phyloP scores from a whole-genome alignment of 1,140 invertebrate species.

The Sminthurinus signatus region DNA sequence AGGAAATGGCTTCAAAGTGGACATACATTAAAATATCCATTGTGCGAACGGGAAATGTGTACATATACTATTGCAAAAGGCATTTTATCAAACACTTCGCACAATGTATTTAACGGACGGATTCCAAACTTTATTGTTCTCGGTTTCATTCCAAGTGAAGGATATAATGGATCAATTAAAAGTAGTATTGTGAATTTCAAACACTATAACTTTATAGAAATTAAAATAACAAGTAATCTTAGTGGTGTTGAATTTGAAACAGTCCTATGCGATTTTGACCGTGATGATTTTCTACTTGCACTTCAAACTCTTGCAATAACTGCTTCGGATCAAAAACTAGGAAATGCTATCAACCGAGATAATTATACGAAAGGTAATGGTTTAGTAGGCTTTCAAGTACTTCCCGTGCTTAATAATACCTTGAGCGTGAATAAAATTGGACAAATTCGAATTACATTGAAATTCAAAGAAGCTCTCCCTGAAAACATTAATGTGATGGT shows the following conservation, averaged over 20 bases:
- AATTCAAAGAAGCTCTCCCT: background rate
- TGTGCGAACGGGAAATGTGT: background rate
- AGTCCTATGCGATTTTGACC: background rate
- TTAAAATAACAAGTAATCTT: background rate
- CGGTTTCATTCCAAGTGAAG: background rate
- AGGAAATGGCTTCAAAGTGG: background rate
- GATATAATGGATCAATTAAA: background rate
- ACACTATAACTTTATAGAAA: background rate
- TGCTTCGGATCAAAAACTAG: background rate
- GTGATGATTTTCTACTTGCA: background rate
- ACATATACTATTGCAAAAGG: background rate
- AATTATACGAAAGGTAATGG: slow-evolving; percentile 4
- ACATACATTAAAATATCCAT: slow-evolving; percentile 2
- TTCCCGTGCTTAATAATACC: background rate
- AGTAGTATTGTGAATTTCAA: background rate
- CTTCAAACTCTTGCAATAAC: background rate
- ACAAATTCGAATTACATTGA: background rate
- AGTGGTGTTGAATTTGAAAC: background rate
- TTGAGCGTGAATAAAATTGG: background rate
- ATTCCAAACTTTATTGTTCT: background rate
- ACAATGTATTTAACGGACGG: background rate
- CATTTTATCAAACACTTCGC: too few relatives aligned
- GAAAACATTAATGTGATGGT: background rate
- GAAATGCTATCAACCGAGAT: slow-evolving; percentile 1
- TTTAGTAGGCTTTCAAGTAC: background rate